Evolutionary conservation across 2,888 invertebrate genomes (phyloP).

Genomic region (Caenorhabditis imperialis): DNA sequence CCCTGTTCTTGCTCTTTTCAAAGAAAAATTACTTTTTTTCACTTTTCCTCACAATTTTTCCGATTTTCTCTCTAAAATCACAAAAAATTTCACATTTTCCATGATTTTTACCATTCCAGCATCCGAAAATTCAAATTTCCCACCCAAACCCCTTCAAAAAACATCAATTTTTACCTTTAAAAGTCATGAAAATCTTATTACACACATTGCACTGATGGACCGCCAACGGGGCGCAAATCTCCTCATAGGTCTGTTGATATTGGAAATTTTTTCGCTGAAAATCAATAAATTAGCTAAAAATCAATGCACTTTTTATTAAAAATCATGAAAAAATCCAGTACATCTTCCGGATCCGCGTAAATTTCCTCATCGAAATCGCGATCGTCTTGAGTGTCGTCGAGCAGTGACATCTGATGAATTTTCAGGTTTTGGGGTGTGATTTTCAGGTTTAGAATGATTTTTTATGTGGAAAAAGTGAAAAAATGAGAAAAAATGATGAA

Average conservation of each 20-base stretch:
- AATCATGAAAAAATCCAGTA: conserved; percentile 5
- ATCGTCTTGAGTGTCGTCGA: conserved; percentile 26
- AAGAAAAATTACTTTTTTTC: too few species aligned
- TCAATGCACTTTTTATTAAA: background rate
- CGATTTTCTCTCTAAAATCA: too few species aligned
- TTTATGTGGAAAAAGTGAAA: too few species aligned
- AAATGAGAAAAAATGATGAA: background rate
- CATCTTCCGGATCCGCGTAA: background rate
- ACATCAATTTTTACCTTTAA: conserved; percentile 42
- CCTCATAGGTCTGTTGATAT: conserved; percentile 7
- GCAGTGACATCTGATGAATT: conserved; percentile 36
- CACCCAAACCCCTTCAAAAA: too few species aligned
- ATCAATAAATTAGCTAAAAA: background rate
- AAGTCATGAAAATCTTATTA: conserved; percentile 49
- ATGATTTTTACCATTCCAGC: background rate
- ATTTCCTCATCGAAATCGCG: conserved; percentile 6
- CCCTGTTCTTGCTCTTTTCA: too few species aligned
- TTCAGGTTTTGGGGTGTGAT: too few species aligned
- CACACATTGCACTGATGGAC: conserved; percentile 54
- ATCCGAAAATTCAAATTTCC: too few species aligned
- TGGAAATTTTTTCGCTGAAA: background rate
- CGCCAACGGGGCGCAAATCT: conserved; percentile 17
- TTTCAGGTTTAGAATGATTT: too few species aligned
- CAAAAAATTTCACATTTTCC: background rate
- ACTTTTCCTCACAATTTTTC: background rate